phyloP scores from a whole-genome alignment of 2,888 invertebrate species.

The Antheraea yamamai region DNA sequence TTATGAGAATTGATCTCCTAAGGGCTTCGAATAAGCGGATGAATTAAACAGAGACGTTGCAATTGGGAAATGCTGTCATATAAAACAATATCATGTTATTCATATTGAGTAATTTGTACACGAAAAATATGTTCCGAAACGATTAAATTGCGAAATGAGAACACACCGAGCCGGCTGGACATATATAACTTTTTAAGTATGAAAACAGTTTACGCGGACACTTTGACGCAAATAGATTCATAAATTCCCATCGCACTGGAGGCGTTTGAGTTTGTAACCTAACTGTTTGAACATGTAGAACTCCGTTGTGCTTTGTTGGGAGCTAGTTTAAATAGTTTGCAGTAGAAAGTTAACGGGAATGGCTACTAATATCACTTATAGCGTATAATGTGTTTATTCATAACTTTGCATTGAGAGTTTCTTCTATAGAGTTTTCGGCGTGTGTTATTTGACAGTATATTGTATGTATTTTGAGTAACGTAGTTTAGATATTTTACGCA shows the following conservation, averaged over 20 bases:
- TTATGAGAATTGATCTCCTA: too few relatives aligned
- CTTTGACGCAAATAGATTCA: conserved; percentile 8
- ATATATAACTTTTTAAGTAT: conserved; percentile 10
- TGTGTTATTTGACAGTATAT: too few relatives aligned
- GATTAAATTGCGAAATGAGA: neutral
- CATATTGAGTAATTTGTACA: neutral
- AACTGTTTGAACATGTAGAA: neutral
- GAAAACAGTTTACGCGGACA: neutral
- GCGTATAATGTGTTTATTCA: neutral
- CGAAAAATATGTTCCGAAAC: neutral
- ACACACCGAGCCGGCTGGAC: neutral
- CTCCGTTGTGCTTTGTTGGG: neutral
- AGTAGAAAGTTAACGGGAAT: neutral
- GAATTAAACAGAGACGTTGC: too few relatives aligned
- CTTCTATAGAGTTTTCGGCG: neutral
- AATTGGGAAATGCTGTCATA: too few relatives aligned
- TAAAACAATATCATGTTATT: neutral
- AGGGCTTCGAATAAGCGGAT: too few relatives aligned
- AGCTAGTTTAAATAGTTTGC: neutral
- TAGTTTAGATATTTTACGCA: too few relatives aligned
- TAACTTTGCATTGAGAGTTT: neutral
- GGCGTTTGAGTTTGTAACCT: conserved; percentile 3
- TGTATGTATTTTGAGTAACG: too few relatives aligned
- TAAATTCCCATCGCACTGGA: neutral
- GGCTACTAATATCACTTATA: neutral